Conservation (phyloP, 1,140 invertebrate genomes). For the Homalodisca vitripennis region DNA sequence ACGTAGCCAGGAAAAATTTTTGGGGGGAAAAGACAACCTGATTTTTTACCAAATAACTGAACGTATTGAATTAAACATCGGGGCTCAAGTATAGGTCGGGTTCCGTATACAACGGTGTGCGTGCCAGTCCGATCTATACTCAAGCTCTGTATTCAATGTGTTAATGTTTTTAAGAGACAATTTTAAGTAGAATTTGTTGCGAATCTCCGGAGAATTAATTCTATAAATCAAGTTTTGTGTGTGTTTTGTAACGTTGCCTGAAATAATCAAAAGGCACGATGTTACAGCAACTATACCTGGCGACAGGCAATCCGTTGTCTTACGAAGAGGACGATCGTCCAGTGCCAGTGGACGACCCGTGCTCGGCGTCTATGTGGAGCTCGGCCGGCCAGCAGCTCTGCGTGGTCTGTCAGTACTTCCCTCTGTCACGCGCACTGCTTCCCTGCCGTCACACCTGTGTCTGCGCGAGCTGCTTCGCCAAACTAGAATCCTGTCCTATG, state of each 20-base stretch:
- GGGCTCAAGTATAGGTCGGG: too few species aligned
- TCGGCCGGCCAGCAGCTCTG: conserved; percentile 62
- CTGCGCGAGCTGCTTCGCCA: conserved; percentile 72
- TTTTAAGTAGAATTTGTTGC: too few species aligned
- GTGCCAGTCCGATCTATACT: too few species aligned
- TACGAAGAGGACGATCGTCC: conserved; percentile 55
- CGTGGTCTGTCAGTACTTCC: conserved; percentile 75
- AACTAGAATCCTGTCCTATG: conserved; percentile 77
- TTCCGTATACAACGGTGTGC: too few species aligned
- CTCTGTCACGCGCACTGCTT: conserved; percentile 71
- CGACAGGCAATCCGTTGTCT: conserved; percentile 61
- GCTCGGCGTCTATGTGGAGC: conserved; percentile 27
- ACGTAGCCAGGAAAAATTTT: too few species aligned
- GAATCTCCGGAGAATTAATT: too few species aligned
- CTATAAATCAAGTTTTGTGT: background rate
- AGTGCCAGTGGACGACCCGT: conserved; percentile 46
- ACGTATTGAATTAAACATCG: too few species aligned
- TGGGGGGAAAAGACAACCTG: too few species aligned
- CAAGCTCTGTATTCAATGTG: too few species aligned
- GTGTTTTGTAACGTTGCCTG: background rate
- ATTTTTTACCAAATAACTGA: too few species aligned
- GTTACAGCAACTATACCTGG: conserved; percentile 71
- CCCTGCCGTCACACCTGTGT: conserved; percentile 82
- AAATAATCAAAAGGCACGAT: too few species aligned
- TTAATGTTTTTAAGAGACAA: too few species aligned